Evolutionary conservation across 2,888 invertebrate species (phyloP), one percentile per base, ranked within the genome.

Genomic region (Synanthedon myopaeformis): DNA sequence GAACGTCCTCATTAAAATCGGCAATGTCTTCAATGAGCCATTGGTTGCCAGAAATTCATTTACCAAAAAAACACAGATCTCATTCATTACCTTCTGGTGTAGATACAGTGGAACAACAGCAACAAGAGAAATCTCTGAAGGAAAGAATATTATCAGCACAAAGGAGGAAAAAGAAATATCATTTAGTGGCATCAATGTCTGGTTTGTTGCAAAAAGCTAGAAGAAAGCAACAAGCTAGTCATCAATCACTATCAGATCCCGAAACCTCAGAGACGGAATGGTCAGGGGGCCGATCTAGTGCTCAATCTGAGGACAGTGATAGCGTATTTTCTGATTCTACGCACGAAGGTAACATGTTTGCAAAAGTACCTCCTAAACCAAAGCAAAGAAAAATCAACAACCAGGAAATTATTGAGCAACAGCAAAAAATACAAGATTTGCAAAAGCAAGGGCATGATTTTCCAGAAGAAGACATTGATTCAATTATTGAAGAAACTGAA

Each of bases 181-280:
- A 92, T 4, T 86, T 96, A 53, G 94, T 95, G 0, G 92, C 94
- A 0, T 95, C 95, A 0, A 92, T 96, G 80, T 95, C 94, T 1
- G 95, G 94, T 19, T 91, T 96, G 58, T 82, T 96, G 62, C 94
- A 95, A 74, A 96, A 95, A 82, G 95, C 95, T 0, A 93, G 94
- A 72, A 79, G 92, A 64, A 91, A 91, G 76, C 89, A 90, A 41
- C 88, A 88, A 67, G 80, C 87, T 41, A 86, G 89, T 61, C 86
- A 89, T 60, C 91, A 92, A 64, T 93, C 93, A 0, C 69, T 93
- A 52, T 93, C 94, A 11, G 93, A 94, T 69, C 92, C 93, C 3
- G 94, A 94, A 76, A 92, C 92, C 51, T 93, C 93, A 1, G 93
- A 93, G 75, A 91, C 90, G 4, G 93, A 93, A 69, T 93, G 88